Base-by-base conservation (phyloP, 2,888 invertebrate species). In the Brachyptera putata region DNA sequence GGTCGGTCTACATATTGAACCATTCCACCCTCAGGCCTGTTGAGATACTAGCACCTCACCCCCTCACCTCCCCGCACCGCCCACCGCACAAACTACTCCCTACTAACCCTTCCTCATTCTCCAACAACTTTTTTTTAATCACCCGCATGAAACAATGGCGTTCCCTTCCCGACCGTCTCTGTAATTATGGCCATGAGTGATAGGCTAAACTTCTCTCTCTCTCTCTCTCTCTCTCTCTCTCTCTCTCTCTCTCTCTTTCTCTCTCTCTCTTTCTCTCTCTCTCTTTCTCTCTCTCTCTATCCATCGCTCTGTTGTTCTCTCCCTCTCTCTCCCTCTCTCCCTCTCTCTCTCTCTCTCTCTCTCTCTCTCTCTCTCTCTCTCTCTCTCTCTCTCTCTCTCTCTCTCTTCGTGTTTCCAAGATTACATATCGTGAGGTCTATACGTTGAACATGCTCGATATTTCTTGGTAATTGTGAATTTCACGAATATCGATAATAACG, bases 81-180 rank as follows among this genome's bases (percentile, higher is more conserved):
- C 14, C 16, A 1, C 24, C 21, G 46, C 56, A 24, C 30, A 68
- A 67, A 67, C 67, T 62, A 65, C 61, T 65, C 63, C 66, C 66
- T 67, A 63, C 65, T 65, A 30, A 30, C 56, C 63, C 58, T 50
- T 61, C 64, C 63, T 64, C n/a, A 57, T 60, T 55, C 61, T 68
- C 67, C 69, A 66, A 68, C 69, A 69, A 70, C 69, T 71, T 71
- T 70, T 53, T n/a, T 62, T 71, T 71, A 71, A 71, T 71, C 70
- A 71, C 70, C 68, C 66, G 65, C 62, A 65, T 64, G 63, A 67
- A 69, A 71, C 69, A 71, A 70, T 70, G 69, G 66, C 66, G 62
- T 65, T 61, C 64, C 57, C 62, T 48, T 62, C 65, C 66, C 61
- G 62, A 65, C 65, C 64, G 67, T 67, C 68, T 63, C 66, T 64